Percentiles rank a stretch among this genome's conserved stretches.
Conservation (phyloP, 1,140 invertebrate species). For the Drosophila kepulauana region DNA sequence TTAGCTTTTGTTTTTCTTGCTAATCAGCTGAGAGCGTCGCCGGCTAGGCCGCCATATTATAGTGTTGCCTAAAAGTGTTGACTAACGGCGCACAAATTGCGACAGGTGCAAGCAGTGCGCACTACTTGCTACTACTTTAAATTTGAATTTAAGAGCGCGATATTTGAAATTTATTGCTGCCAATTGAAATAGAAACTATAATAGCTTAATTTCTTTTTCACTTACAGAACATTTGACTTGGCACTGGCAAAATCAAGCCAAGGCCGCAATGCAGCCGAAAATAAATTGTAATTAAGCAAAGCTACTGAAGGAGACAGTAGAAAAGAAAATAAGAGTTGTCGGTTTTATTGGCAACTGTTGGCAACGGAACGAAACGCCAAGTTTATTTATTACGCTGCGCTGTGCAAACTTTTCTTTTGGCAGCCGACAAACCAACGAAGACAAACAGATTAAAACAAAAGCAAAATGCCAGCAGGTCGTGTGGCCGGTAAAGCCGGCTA, state of each 20-base stretch:
- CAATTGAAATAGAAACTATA: constrained; percentile 4
- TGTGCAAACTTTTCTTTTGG: constrained; percentile 24
- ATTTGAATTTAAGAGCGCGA: constrained; percentile 11
- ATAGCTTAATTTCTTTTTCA: not conserved
- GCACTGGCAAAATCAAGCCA: constrained; percentile 10
- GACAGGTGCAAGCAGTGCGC: constrained; percentile 3
- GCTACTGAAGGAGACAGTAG: not conserved
- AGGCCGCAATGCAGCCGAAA: constrained; percentile 44
- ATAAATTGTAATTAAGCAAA: constrained; percentile 59
- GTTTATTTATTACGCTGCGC: constrained; percentile 21
- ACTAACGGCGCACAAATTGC: not conserved
- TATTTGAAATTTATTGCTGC: constrained; percentile 1
- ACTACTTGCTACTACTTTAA: constrained; percentile 4
- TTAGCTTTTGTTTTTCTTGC: not conserved
- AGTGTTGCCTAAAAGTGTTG: constrained; percentile 26
- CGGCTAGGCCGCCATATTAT: not conserved
- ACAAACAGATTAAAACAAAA: constrained; percentile 4
- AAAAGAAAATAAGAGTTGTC: constrained; percentile 4
- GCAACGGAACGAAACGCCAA: constrained; percentile 11
- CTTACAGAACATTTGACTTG: not conserved
- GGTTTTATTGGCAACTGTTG: constrained; percentile 39
- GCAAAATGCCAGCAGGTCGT: constrained; percentile 86
- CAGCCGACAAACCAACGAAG: not conserved
- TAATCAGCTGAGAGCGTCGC: constrained; percentile 37
- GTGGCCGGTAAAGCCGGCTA: constrained; percentile 90